Conservation (phyloP, 2,888 invertebrate genomes). For the Eupithecia subumbrata region DNA sequence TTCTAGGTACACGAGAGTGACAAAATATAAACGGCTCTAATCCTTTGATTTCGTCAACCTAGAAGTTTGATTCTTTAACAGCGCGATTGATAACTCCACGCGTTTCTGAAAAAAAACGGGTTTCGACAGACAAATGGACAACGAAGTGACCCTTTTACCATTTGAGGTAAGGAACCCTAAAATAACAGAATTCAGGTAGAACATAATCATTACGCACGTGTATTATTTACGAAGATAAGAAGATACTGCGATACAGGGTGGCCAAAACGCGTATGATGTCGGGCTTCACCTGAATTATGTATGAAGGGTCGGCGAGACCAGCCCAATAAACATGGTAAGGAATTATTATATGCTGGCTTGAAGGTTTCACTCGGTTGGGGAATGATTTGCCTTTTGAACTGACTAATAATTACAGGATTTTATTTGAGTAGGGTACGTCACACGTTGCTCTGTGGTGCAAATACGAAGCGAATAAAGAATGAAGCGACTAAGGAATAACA, state of each 20-base stretch:
- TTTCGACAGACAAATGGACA: background rate
- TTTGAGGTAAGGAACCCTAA: background rate
- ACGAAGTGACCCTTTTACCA: background rate
- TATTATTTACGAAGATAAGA: slow-evolving; percentile 55
- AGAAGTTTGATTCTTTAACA: background rate
- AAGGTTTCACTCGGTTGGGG: background rate
- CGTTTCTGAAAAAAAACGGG: background rate
- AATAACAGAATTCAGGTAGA: slow-evolving; percentile 29
- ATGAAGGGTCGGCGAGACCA: slow-evolving; percentile 52
- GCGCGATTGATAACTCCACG: too few species aligned
- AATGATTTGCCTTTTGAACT: slow-evolving; percentile 7
- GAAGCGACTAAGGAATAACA: too few species aligned
- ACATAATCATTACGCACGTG: slow-evolving; percentile 49
- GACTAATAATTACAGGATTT: background rate
- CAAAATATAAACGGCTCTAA: background rate
- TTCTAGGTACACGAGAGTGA: background rate
- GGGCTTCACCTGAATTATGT: slow-evolving; percentile 61
- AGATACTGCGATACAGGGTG: slow-evolving; percentile 53
- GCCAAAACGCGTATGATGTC: slow-evolving; percentile 63
- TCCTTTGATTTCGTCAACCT: background rate
- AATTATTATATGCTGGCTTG: slow-evolving; percentile 22
- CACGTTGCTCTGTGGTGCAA: too few species aligned
- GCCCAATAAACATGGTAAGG: slow-evolving; percentile 32
- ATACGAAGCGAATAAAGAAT: too few species aligned
- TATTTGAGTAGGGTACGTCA: background rate